Evolutionary conservation across 2,797 vertebrate genomes (phyloP), one percentile per base, ranked within the genome.

Genomic region (Artibeus jamaicensis): DNA sequence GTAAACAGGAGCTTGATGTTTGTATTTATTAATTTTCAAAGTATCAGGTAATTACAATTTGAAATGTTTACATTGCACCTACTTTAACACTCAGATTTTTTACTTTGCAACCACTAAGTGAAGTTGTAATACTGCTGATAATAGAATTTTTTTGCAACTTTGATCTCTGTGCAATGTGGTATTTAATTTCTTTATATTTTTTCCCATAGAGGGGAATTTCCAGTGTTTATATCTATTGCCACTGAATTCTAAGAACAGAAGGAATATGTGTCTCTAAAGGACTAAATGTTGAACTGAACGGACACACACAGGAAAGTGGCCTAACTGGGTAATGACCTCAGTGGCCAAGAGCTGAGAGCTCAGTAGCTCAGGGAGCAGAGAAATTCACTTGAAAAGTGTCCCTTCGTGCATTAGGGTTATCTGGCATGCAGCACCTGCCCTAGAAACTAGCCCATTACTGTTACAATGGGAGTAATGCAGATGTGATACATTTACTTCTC

Each of bases 21-120:
- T 94, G 91, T 78, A 78, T 95, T 91, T 83, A 85, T 73, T 91
- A 70, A 24, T 89, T 94, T 73, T 85, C 48, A 77, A 44, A 91
- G 44, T 46, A 26, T 44, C 65, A 39, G 68, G 10, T 67, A 71
- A 39, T 91, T 91, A 77, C n/a, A 76, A 59, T 95, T 95, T 92
- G 12, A 87, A 89, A 29, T 19, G 24, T 89, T 74, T 74, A n/a
- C 55, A 46, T 65, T 84, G 16, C 50, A 73, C 71, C 24, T 50
- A 82, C 22, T 74, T 83, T 44, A 73, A 91, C n/a, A 67, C 39
- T 91, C 22, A 76, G 11, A 37, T 81, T 81, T 70, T 82, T 89
- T 79, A n/a, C n/a, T 71, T 91, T 70, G 70, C 87, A 73, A 19
- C 86, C 65, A 71, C 79, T 81, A 93, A 96, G 29, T 91, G 42